Conservation (phyloP, 2,113 vertebrate genomes). For the Neopipo cinnamomea region DNA sequence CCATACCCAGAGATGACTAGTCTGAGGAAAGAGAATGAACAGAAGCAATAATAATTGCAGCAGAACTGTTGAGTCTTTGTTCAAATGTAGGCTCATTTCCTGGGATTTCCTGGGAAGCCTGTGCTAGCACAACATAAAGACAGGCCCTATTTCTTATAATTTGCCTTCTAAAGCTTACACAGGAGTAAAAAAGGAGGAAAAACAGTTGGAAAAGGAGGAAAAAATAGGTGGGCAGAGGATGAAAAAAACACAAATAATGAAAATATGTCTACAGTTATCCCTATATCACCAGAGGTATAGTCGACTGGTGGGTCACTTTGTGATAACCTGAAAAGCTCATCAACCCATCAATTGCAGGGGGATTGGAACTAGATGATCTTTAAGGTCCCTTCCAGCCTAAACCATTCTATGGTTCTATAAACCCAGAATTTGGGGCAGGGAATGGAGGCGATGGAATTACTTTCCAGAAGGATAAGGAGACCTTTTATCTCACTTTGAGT, state of each 20-base stretch:
- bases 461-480: neutral
- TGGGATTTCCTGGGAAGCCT: neutral
- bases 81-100: neutral
- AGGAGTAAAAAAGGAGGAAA: neutral
- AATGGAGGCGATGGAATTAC: neutral
- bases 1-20: neutral
- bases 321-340: neutral
- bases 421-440: rapidly evolving
- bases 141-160: neutral
- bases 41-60: neutral
- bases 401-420: neutral
- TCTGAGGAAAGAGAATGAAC: neutral
- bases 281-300: rapidly evolving
- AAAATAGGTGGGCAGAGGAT: rapidly evolving
- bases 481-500: neutral
- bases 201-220: no score
- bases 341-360: rapidly evolving
- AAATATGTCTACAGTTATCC: neutral
- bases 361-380: neutral
- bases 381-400: neutral
- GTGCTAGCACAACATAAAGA: neutral
- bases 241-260: neutral
- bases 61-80: neutral
- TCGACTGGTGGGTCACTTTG: rapidly evolving
- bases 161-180: neutral